A percentile compares a stretch with the other conserved stretches of the same genome.
Conservation (phyloP, 2,888 invertebrate species). For the Coleophora flavipennella region DNA sequence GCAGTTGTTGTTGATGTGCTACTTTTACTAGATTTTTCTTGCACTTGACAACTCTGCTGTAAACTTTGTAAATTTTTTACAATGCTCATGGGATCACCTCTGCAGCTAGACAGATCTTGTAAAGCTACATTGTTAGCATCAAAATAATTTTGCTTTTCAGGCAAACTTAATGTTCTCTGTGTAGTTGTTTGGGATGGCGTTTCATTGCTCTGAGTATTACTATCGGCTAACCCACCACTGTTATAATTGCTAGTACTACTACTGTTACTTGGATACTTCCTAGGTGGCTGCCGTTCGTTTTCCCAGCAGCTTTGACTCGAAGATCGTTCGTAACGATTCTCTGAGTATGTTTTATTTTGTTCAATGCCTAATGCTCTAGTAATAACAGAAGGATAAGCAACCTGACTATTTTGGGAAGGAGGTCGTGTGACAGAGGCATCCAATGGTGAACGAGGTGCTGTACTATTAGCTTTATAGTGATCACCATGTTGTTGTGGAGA, state of each 20-base stretch:
- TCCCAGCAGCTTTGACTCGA: constrained; percentile 74
- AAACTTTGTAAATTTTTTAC: constrained; percentile 79
- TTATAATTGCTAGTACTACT: constrained; percentile 43
- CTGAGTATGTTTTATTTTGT: constrained; percentile 68
- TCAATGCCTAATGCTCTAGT: constrained; percentile 79
- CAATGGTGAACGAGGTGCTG: constrained; percentile 78
- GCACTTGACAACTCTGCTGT: constrained; percentile 74
- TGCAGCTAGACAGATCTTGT: constrained; percentile 81
- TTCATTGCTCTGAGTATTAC: constrained; percentile 60
- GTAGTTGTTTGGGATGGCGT: constrained; percentile 52
- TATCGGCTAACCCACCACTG: constrained; percentile 53
- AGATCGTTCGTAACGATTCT: constrained; percentile 69
- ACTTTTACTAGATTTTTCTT: constrained; percentile 68
- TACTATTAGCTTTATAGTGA: constrained; percentile 60
- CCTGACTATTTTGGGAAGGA: constrained; percentile 73
- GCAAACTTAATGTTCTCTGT: constrained; percentile 53
- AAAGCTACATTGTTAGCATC: constrained; percentile 75
- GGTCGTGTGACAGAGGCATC: constrained; percentile 79
- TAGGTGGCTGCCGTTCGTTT: constrained; percentile 57
- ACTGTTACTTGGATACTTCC: constrained; percentile 64
- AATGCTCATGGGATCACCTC: constrained; percentile 83
- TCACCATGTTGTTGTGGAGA: constrained; percentile 80
- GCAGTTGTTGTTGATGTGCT: constrained; percentile 14
- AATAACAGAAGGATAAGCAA: constrained; percentile 88
- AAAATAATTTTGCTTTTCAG: constrained; percentile 75